These are phyloP conservation scores for Beris chalybata DNA, from an alignment of 2,888 invertebrate genomes.

Conservation along the genomic window DNA sequence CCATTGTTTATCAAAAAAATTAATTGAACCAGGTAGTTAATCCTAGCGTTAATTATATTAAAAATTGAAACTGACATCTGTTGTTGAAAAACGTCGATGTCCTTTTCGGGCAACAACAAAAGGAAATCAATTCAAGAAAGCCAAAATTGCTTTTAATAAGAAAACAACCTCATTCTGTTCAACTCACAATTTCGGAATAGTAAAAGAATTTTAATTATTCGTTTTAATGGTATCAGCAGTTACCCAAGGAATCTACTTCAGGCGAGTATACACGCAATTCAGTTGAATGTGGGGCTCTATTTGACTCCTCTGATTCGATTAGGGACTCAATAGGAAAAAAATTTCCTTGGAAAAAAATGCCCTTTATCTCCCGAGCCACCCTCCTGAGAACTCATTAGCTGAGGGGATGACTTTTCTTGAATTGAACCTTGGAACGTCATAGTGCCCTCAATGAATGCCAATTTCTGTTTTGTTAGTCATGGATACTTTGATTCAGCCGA, in stretches of 20 bases:
- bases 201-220: slow-evolving; percentile 29
- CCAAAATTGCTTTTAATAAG: slow-evolving; percentile 10
- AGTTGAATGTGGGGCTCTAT: slow-evolving; percentile 10
- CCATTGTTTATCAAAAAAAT: background rate
- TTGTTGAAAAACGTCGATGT: slow-evolving; percentile 9
- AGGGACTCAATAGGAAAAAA: background rate
- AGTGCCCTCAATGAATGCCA: slow-evolving; percentile 9
- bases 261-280: no score
- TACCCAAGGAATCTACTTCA: background rate
- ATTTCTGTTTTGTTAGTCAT: background rate
- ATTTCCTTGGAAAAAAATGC: background rate
- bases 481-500: slow-evolving; percentile 7
- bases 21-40: slow-evolving; percentile 6
- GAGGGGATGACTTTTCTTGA: slow-evolving; percentile 12
- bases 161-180: slow-evolving; percentile 15
- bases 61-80: slow-evolving; percentile 28
- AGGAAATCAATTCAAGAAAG: background rate
- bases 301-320: slow-evolving; percentile 18
- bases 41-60: slow-evolving; percentile 15
- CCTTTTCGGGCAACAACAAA: slow-evolving; percentile 1
- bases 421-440: background rate
- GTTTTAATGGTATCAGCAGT: slow-evolving; percentile 11
- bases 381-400: slow-evolving; percentile 12
- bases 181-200: slow-evolving; percentile 3
- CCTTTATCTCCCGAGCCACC: background rate